Conservation (phyloP, 2,113 vertebrate species). For the Arothron firmamentum region DNA sequence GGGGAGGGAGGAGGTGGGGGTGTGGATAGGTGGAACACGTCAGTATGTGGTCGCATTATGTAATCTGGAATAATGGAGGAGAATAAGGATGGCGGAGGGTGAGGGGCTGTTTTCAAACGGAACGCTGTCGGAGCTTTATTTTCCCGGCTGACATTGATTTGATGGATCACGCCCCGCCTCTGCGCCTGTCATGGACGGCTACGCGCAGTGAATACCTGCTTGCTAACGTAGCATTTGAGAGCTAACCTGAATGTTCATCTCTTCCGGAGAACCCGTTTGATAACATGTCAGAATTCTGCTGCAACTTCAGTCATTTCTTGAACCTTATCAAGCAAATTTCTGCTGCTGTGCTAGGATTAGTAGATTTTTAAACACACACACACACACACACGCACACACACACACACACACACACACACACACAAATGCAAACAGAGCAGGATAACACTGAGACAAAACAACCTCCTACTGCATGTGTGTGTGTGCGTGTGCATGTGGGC, state of each 20-base stretch:
- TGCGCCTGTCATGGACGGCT: constrained; percentile 1
- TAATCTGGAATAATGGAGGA: constrained; percentile 45
- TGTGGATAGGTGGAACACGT: constrained; percentile 30
- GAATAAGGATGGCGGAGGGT: constrained; percentile 28
- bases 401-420: not conserved
- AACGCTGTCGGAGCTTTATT: constrained; percentile 22
- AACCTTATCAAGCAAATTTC: too few relatives aligned
- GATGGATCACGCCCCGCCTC: constrained; percentile 15
- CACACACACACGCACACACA: not conserved
- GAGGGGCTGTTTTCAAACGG: constrained; percentile 28
- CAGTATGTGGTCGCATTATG: constrained; percentile 54
- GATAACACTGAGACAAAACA: too few relatives aligned
- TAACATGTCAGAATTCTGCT: too few relatives aligned
- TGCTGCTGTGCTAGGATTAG: too few relatives aligned
- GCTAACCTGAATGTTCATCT: too few relatives aligned
- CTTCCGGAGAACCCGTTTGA: too few relatives aligned
- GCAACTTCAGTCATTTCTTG: too few relatives aligned
- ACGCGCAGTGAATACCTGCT: too few relatives aligned
- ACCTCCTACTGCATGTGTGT: too few relatives aligned
- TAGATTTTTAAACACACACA: not conserved
- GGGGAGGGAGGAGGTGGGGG: not conserved
- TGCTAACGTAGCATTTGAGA: too few relatives aligned
- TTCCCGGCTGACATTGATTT: constrained; percentile 18
- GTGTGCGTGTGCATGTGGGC: too few relatives aligned
- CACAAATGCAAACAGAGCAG: not conserved